Evolutionary conservation across 2,888 invertebrate genomes (phyloP).

Genomic region (Aphidoletes aphidimyza): DNA sequence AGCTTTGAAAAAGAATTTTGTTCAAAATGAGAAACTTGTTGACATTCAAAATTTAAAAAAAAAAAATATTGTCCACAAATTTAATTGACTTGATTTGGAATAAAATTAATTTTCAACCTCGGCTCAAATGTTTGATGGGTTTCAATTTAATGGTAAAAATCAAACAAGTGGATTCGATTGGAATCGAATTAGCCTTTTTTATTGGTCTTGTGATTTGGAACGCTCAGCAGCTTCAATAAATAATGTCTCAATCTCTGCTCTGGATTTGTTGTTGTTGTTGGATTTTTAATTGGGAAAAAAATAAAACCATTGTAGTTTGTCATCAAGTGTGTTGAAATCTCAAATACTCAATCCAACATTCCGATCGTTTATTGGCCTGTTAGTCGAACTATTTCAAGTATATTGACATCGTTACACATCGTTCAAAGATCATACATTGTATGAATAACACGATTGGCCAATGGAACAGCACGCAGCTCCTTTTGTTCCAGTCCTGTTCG

Average conservation of each 20-base stretch:
- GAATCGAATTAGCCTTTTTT: neutral
- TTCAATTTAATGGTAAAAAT: no score
- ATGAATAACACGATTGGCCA: neutral
- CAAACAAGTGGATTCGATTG: no score
- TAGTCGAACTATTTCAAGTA: neutral
- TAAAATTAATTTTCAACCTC: no score
- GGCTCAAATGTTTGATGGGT: no score
- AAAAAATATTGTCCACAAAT: no score
- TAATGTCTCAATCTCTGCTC: constrained; percentile 6
- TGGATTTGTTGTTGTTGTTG: neutral
- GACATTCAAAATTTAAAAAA: no score
- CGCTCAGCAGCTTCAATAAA: neutral
- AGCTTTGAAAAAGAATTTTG: no score
- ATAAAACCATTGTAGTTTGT: neutral
- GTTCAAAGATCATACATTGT: constrained; percentile 5
- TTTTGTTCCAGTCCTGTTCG: neutral
- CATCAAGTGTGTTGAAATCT: no score
- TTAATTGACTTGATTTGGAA: no score
- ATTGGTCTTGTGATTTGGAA: constrained; percentile 9
- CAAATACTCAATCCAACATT: neutral
- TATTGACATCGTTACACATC: neutral
- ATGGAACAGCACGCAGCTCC: neutral
- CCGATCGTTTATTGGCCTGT: neutral
- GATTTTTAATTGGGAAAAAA: constrained; percentile 2
- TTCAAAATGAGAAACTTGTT: no score